Conservation (phyloP, 2,888 invertebrate genomes). For the Eupithecia pulchellata region DNA sequence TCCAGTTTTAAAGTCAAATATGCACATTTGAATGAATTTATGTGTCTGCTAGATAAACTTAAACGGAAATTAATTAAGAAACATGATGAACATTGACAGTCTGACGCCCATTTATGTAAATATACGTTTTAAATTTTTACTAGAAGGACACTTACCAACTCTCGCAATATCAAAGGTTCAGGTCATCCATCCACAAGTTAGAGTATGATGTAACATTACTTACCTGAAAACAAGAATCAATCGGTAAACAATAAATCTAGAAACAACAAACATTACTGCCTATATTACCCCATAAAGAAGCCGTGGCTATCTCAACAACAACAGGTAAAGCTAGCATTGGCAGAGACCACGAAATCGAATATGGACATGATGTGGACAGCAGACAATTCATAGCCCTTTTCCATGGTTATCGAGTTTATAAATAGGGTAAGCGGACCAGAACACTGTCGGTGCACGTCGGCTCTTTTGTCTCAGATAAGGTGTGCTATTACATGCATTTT, state of each 20-base stretch:
- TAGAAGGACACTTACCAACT: constrained; percentile 8
- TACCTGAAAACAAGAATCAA: constrained; percentile 35
- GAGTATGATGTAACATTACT: constrained; percentile 16
- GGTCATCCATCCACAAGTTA: neutral
- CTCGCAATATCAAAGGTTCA: constrained; percentile 8
- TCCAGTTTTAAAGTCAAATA: constrained; percentile 30
- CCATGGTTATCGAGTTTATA: constrained; percentile 51
- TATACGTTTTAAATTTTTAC: neutral
- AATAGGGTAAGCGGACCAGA: constrained; percentile 56
- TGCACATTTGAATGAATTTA: neutral
- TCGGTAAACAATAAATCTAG: constrained; percentile 17
- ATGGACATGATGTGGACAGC: constrained; percentile 48
- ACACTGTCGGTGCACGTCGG: constrained; percentile 56
- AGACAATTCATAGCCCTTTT: constrained; percentile 49
- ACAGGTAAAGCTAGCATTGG: constrained; percentile 29
- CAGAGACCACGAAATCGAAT: constrained; percentile 41
- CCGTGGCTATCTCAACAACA: constrained; percentile 10
- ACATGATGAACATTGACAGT: constrained; percentile 14
- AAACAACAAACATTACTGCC: constrained; percentile 5
- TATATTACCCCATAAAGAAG: constrained; percentile 13
- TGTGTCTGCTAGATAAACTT: constrained; percentile 5
- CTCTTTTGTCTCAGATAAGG: constrained; percentile 69
- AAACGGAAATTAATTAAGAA: constrained; percentile 6
- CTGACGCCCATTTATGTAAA: neutral
- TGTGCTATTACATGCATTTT: constrained; percentile 55